Evolutionary conservation across 2,888 invertebrate genomes (phyloP), one percentile per base, ranked within the genome.

Genomic region (Euzophera pinguis): DNA sequence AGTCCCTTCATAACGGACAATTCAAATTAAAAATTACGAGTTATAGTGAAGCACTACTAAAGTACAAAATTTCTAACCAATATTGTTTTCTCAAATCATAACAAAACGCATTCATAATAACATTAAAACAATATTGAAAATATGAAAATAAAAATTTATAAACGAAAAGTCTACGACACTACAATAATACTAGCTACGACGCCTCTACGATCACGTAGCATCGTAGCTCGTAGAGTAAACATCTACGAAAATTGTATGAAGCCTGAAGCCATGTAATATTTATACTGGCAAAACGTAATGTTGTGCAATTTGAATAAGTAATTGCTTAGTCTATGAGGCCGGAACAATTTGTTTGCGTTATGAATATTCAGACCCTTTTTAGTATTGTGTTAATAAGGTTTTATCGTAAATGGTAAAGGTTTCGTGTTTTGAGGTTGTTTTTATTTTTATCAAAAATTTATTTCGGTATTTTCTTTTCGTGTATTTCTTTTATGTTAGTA

Each of bases 171-270:
- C 14, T 37, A 37, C 37, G 12, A 37, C 1, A 16, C 32, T 10
- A 10, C 10, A 32, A 10, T 10, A 9, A 7, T 8, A 10, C 9
- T 9, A 1, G 14, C 39, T 39, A 39, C 39, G 39, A 32, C 22
- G 5, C 13, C 45, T 43, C 48, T 47, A 43, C 17, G 12, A 50
- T 29, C 17, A 6, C 56, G 56, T 53, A 53, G 53, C 53, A 34
- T 4, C 52, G 53, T 56, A 53, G 53, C 22, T 39, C 51, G 56
- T 56, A 56, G 56, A 48, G 12, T 29, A 45, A 39, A 41, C 42
- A 35, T 47, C 55, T 50, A 53, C 52, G 50, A 37, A 45, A 42
- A 47, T 47, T 34, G 16, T 49, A 50, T 38, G 45, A 50, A 39
- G 49, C 12, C 49, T 39, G 39, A 39, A 34, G 37, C 14, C 14